Evolutionary conservation across 2,888 invertebrate species (phyloP), one percentile per base, ranked within the genome.

Genomic region (Leistus spinibarbis): DNA sequence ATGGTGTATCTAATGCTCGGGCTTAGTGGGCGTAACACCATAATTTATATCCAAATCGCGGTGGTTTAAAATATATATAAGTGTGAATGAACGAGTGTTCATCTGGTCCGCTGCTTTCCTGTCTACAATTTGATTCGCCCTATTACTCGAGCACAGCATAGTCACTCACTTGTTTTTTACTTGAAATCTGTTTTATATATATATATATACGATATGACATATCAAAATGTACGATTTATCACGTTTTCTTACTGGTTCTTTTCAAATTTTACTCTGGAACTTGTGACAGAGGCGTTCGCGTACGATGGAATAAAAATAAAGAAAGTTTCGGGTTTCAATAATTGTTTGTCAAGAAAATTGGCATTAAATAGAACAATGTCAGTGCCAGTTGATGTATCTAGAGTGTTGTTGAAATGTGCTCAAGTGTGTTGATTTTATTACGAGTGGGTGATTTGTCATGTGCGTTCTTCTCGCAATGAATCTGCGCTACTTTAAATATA

Each of bases 211-310:
- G n/a, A 40, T 10, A 40, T 66, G 63, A 71, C 73, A 71, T 60
- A 69, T 77, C 71, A 72, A 76, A 76, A 54, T 72, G 67, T 40
- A 60, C 60, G 57, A 76, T 76, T 76, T 72, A 76, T 76, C 76
- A 76, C 72, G 53, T 72, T 76, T 76, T 66, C 63, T 70, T 60
- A 22, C 19, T 20, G 60, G 17, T 60, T 9, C 13, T 57, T 57
- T 57, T 3, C 16, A n/a, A n/a, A 16, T 24, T 24, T 24, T 24
- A 24, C 24, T 24, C 24, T 24, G 24, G 24, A 3, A 3, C 3
- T 4, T 24, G 3, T 13, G 10, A 40, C 40, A 40, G 40, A 10
- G 7, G 40, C 40, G 40, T 40, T 40, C 10, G 7, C 40, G 13
- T 10, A 0, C 0, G 9, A 1, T 40, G 13, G 5, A 40, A 40